These are phyloP conservation scores for Clupea harengus DNA, from an alignment of 2,113 vertebrate genomes.

Conservation along the genomic window DNA sequence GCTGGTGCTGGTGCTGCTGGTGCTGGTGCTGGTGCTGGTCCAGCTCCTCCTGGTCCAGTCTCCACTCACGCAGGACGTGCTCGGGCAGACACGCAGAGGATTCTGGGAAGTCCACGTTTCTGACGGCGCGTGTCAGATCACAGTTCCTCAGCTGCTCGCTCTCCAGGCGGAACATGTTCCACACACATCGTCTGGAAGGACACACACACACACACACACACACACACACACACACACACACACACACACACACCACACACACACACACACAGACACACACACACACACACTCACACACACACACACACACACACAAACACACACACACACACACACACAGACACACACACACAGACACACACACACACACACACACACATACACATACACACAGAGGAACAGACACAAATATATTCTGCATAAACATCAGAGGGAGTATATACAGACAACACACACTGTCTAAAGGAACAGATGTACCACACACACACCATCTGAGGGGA, in stretches of 20 bases:
- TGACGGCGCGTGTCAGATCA: constrained; percentile 79
- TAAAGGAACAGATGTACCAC: neutral
- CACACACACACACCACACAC: neutral
- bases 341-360: too few species aligned
- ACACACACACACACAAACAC: neutral
- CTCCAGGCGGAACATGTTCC: constrained; percentile 86
- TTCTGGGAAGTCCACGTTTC: constrained; percentile 75
- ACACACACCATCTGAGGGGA: neutral
- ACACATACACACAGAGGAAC: too few species aligned
- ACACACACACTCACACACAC: neutral
- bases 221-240: neutral
- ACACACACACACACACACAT: too few species aligned
- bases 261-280: too few species aligned
- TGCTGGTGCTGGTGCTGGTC: neutral
- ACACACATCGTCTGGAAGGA: constrained; percentile 78
- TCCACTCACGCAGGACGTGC: constrained; percentile 78
- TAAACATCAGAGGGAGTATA: too few species aligned
- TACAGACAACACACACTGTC: neutral
- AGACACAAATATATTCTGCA: too few species aligned
- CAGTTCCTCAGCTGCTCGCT: constrained; percentile 88
- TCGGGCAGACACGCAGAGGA: constrained; percentile 78
- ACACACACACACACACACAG: neutral
- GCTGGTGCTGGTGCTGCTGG: neutral
- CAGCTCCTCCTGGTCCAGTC: constrained; percentile 81
- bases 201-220: neutral